phyloP scores from a whole-genome alignment of 2,888 invertebrate genomes.

The Proisotoma minuta region DNA sequence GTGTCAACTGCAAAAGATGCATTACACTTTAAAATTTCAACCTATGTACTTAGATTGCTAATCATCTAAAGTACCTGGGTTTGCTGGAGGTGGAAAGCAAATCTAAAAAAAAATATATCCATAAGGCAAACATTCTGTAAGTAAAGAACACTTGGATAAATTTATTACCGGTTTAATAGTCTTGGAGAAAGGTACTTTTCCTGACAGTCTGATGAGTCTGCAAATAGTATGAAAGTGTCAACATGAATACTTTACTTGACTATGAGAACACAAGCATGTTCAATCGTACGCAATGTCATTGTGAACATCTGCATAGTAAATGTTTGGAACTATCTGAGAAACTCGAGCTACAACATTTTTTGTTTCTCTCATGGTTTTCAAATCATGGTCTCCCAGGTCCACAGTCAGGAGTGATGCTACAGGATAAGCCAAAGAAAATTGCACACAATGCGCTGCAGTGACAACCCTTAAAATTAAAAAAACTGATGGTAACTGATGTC shows the following conservation, averaged over 20 bases:
- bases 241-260: not conserved
- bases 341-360: slow-evolving; percentile 32
- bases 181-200: slow-evolving; percentile 29
- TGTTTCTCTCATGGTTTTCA: slow-evolving; percentile 31
- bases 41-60: too few species aligned
- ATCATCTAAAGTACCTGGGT: slow-evolving; percentile 30
- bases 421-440: slow-evolving; percentile 34
- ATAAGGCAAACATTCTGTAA: too few species aligned
- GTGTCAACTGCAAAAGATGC: slow-evolving; percentile 20
- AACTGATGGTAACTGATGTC: not conserved
- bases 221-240: not conserved
- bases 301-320: slow-evolving; percentile 22
- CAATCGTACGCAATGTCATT: slow-evolving; percentile 33
- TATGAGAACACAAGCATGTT: not conserved
- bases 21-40: not conserved
- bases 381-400: slow-evolving; percentile 44
- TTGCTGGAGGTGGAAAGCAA: slow-evolving; percentile 32
- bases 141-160: too few species aligned
- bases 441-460: slow-evolving; percentile 42
- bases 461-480: slow-evolving; percentile 7
- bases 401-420: slow-evolving; percentile 36
- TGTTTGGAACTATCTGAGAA: slow-evolving; percentile 36
- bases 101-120: too few species aligned
- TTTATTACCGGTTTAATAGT: slow-evolving; percentile 36
- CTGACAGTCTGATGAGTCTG: slow-evolving; percentile 31